Evolutionary conservation across 1,140 invertebrate species (phyloP).

Genomic region (Drosophila pandora): DNA sequence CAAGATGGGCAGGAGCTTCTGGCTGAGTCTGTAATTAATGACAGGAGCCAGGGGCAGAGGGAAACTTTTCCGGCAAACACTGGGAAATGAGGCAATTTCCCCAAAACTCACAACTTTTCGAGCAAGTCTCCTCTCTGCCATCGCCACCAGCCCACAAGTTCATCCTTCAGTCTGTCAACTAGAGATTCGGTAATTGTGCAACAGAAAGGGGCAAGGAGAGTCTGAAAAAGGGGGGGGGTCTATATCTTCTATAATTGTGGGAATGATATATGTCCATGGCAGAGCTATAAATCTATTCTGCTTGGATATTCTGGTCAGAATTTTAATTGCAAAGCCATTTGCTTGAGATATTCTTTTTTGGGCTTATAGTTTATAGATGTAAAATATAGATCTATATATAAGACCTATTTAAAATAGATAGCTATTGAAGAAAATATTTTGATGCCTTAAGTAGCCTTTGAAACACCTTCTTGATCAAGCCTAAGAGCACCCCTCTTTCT

Average conservation of each 20-base stretch:
- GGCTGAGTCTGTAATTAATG: slow-evolving; percentile 40
- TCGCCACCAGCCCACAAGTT: slow-evolving; percentile 3
- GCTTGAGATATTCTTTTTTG: neutral
- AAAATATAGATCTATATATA: no score
- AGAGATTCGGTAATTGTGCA: slow-evolving; percentile 42
- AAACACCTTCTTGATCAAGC: no score
- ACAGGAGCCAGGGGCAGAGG: neutral
- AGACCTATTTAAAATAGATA: no score
- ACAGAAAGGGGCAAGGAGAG: no score
- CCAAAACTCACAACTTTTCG: slow-evolving; percentile 30
- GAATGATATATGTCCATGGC: slow-evolving; percentile 15
- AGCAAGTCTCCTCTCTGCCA: neutral
- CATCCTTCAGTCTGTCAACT: slow-evolving; percentile 46
- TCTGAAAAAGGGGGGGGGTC: neutral
- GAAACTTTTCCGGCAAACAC: slow-evolving; percentile 33
- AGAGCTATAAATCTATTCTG: slow-evolving; percentile 23
- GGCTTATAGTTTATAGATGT: neutral
- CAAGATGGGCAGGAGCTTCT: slow-evolving; percentile 7
- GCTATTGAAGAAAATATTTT: no score
- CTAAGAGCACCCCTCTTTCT: no score
- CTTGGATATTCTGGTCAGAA: slow-evolving; percentile 5
- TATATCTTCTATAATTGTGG: slow-evolving; percentile 12
- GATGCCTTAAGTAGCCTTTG: no score
- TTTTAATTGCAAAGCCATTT: slow-evolving; percentile 23
- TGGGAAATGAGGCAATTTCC: slow-evolving; percentile 52